Evolutionary conservation across 2,113 vertebrate genomes (phyloP), one percentile per base, ranked within the genome.

Genomic region (Dipodomys stephensi): DNA sequence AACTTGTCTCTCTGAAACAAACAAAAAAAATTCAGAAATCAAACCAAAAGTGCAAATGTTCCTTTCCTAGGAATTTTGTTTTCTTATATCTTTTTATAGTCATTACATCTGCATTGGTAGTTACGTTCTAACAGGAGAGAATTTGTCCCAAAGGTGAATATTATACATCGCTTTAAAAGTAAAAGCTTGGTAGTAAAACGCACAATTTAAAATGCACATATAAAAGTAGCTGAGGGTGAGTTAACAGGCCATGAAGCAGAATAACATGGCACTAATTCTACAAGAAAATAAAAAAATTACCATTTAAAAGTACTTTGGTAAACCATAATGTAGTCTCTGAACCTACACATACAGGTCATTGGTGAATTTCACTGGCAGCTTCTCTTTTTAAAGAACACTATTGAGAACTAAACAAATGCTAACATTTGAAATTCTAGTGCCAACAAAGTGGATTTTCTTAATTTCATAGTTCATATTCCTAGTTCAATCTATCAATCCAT

Each of bases 131-230:
- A 94, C 44, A 90, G 86, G 77, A 88, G 71, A 90, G 80, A 96
- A 94, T 96, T 86, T 97, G 76, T 97, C 96, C 95, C 94, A 96
- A 95, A 96, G 95, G 96, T 71, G 7, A 92, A 92, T 93, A 91
- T 94, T 96, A 96, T 82, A 81, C 0, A 0, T 83, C 57, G 73
- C 86, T 96, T 95, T 96, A 94, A 91, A 96, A 96, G 68, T 74
- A 82, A 97, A 94, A 94, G 90, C 94, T 94, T 87, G 69, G 60
- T 95, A 95, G 93, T 92, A 96, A 96, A 94, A 94, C 0, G 49
- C 82, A 93, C 94, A 92, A 88, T 93, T 97, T 96, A 96, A 97
- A 97, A 96, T 88, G 94, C 86, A 97, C 86, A 93, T 81, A 96
- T 93, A 92, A 97, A 97, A 96, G 92, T 82, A 96, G 92, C 88